These are phyloP conservation scores for Eudorcas thomsonii DNA, from an alignment of 2,113 vertebrate species.

Conservation along the genomic window DNA sequence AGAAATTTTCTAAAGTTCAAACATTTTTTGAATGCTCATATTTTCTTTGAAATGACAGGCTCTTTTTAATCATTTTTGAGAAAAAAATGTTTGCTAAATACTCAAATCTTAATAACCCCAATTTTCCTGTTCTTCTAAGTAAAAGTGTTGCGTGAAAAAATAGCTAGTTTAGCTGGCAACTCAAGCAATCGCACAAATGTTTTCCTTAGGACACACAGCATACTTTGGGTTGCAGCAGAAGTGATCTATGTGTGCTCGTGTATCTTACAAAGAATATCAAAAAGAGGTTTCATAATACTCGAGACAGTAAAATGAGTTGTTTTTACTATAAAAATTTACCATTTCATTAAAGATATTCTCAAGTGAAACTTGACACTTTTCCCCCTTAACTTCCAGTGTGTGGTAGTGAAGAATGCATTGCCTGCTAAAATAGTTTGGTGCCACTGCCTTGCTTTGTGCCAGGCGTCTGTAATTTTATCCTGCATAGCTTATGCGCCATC, in stretches of 20 bases:
- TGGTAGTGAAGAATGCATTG: not conserved
- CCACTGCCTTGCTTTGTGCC: not conserved
- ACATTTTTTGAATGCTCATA: not conserved
- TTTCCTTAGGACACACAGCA: not conserved
- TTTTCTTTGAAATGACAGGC: not conserved
- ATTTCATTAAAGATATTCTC: not conserved
- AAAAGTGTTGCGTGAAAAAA: not conserved
- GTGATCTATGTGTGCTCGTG: not conserved
- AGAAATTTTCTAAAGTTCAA: not conserved
- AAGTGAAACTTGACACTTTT: not conserved
- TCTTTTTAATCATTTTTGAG: not conserved
- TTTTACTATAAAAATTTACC: not conserved
- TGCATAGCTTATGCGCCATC: not conserved
- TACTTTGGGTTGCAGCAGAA: not conserved
- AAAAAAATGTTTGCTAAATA: not conserved
- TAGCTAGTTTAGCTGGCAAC: conserved; percentile 39
- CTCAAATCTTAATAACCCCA: not conserved
- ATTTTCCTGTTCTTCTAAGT: not conserved
- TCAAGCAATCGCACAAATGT: not conserved
- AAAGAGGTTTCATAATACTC: not conserved
- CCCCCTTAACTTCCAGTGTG: not conserved
- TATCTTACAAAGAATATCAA: not conserved
- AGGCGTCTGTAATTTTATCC: not conserved
- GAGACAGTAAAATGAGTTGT: not conserved
- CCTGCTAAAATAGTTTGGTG: not conserved